Conservation (phyloP, 2,113 vertebrate genomes). For the Ellobius talpinus region DNA sequence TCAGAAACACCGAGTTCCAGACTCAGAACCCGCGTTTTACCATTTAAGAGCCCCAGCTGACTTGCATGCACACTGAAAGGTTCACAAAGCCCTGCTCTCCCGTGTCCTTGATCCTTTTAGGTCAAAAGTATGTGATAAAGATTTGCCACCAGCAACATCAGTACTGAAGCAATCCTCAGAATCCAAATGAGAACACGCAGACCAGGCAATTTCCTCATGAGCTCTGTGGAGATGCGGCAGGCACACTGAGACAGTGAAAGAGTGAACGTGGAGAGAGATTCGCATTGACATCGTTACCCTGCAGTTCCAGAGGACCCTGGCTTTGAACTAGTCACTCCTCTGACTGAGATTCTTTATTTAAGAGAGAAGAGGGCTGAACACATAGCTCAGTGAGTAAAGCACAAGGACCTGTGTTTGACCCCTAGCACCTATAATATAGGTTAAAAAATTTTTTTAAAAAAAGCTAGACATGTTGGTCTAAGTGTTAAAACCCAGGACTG, state of each 20-base stretch:
- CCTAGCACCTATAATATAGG: background rate
- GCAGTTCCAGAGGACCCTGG: background rate
- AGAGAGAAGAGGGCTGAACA: background rate
- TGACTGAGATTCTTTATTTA: background rate
- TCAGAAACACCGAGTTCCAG: background rate
- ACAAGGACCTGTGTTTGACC: background rate
- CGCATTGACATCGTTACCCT: background rate
- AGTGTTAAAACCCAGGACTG: background rate
- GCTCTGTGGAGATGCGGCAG: background rate
- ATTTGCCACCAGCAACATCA: background rate
- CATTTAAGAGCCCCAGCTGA: background rate
- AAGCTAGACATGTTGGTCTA: background rate
- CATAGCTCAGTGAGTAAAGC: background rate
- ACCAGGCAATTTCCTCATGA: background rate
- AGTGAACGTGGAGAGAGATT: background rate
- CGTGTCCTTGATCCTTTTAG: background rate
- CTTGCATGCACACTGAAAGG: background rate
- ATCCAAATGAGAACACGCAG: constrained; percentile 53
- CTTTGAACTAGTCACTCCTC: background rate
- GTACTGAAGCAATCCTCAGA: background rate
- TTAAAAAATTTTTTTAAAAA: background rate
- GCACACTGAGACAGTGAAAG: background rate
- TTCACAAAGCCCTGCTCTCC: background rate
- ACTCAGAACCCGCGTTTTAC: background rate
- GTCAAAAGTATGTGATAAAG: background rate